These are phyloP conservation scores for Mythimna impura DNA, from an alignment of 2,888 invertebrate genomes.

Conservation along the genomic window DNA sequence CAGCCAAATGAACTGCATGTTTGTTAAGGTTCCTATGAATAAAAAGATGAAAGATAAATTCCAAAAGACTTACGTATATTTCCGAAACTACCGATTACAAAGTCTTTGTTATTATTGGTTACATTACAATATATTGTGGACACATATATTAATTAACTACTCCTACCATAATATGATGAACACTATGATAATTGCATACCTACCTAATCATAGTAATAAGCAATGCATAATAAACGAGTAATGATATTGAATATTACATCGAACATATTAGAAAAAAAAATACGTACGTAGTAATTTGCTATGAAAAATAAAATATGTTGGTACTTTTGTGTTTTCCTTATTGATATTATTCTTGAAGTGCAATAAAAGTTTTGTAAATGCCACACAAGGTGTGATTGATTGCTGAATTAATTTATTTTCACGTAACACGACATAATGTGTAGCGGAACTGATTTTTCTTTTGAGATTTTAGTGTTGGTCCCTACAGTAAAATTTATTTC, in stretches of 20 bases:
- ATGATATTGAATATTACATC: constrained; percentile 1
- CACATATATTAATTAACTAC: background rate
- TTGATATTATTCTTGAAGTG: background rate
- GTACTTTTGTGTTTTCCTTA: background rate
- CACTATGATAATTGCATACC: background rate
- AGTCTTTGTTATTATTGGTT: background rate
- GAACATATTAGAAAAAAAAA: background rate
- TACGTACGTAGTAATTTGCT: background rate
- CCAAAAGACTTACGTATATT: background rate
- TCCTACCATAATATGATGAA: background rate
- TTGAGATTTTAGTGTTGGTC: background rate
- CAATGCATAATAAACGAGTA: constrained; percentile 2
- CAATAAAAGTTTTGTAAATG: background rate
- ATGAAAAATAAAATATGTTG: background rate
- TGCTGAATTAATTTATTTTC: background rate
- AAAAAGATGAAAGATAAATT: background rate
- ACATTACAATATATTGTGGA: background rate
- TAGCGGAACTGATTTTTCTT: background rate
- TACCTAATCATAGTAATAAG: background rate
- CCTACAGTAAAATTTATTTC: background rate
- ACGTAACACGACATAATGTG: background rate
- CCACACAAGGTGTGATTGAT: background rate
- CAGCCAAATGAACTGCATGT: background rate
- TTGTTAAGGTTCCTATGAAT: background rate
- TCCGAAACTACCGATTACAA: background rate